Conservation (phyloP, 2,888 invertebrate species). For the Acanthosoma haemorrhoidale region DNA sequence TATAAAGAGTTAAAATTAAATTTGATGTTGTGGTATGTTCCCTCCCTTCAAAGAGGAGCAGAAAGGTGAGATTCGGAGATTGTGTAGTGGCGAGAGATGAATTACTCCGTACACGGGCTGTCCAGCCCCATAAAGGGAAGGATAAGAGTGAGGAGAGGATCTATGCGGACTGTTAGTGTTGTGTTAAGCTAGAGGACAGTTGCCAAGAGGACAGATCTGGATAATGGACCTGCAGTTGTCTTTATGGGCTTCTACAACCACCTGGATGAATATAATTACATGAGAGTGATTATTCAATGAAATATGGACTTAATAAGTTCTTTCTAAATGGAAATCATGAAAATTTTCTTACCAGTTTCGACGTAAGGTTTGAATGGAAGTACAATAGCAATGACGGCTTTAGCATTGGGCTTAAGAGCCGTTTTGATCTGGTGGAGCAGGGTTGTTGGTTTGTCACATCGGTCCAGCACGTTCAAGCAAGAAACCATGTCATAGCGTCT, state of each 20-base stretch:
- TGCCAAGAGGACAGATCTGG: background rate
- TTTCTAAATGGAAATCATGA: too few relatives aligned
- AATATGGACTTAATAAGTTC: too few relatives aligned
- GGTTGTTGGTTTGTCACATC: slow-evolving; percentile 78
- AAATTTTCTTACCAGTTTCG: slow-evolving; percentile 72
- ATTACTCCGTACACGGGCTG: too few relatives aligned
- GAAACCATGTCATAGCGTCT: slow-evolving; percentile 66
- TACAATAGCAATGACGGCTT: slow-evolving; percentile 81
- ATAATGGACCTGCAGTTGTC: background rate
- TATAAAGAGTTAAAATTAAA: too few relatives aligned
- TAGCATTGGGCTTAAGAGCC: slow-evolving; percentile 66
- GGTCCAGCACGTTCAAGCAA: slow-evolving; percentile 89
- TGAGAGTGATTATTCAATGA: too few relatives aligned
- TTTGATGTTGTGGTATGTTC: too few relatives aligned
- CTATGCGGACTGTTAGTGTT: background rate
- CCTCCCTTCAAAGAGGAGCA: too few relatives aligned
- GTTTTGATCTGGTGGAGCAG: slow-evolving; percentile 69
- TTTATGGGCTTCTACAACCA: too few relatives aligned
- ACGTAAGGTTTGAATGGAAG: slow-evolving; percentile 92
- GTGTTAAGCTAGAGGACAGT: background rate
- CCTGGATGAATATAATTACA: too few relatives aligned
- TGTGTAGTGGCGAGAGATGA: too few relatives aligned
- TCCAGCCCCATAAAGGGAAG: background rate
- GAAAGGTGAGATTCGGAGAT: too few relatives aligned
- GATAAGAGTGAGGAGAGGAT: background rate